phyloP scores from a whole-genome alignment of 35 echinoderm and acorn worm species.

The Hemicentrotus pulcherrimus region DNA sequence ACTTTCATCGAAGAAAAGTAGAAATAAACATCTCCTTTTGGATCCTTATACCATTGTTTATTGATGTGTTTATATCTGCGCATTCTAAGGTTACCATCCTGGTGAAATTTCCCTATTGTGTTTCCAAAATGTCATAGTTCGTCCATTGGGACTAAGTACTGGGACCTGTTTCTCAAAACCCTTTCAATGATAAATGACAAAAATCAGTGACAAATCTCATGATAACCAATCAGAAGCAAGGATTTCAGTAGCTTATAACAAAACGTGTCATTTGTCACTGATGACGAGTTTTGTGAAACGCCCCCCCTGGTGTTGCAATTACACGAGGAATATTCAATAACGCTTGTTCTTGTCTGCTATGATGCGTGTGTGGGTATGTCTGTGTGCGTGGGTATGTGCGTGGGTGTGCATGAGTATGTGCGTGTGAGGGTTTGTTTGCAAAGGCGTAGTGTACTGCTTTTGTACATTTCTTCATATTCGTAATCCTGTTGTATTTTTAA shows the following conservation, averaged over 20 bases:
- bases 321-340: too few relatives aligned
- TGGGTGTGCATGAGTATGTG: background rate
- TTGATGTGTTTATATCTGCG: background rate
- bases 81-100: background rate
- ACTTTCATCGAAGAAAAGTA: background rate
- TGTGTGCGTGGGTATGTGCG: background rate
- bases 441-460: background rate
- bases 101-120: background rate
- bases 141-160: background rate
- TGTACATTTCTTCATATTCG: too few relatives aligned
- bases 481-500: too few relatives aligned
- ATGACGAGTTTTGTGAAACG: too few relatives aligned
- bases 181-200: too few relatives aligned
- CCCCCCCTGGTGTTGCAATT: too few relatives aligned
- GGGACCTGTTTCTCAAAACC: too few relatives aligned
- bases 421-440: background rate
- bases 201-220: too few relatives aligned
- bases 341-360: too few relatives aligned
- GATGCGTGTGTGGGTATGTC: slow-evolving; percentile 25
- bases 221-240: too few relatives aligned
- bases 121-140: background rate
- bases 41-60: background rate
- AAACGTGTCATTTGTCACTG: too few relatives aligned
- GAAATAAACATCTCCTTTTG: background rate
- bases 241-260: too few relatives aligned